Evolutionary conservation across 2,888 invertebrate genomes (phyloP).

Genomic region (Agrotis exclamationis): DNA sequence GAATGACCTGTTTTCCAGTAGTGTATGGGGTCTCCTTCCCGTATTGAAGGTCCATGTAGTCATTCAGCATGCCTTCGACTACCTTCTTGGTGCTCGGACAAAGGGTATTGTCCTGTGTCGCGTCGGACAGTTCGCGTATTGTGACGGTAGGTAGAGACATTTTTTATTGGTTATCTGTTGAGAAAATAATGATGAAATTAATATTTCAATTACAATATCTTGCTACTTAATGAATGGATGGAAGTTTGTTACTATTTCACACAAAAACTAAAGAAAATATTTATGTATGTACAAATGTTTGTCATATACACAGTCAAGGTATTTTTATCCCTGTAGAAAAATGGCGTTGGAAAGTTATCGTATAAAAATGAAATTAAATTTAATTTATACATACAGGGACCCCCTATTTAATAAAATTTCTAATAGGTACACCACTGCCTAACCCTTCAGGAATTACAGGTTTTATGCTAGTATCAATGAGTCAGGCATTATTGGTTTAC

Average conservation of each 20-base stretch:
- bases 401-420: too few relatives aligned
- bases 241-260: too few relatives aligned
- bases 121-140: conserved; percentile 77
- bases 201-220: not conserved
- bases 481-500: not conserved
- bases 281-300: too few relatives aligned
- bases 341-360: too few relatives aligned
- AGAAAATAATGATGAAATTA: not conserved
- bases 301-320: too few relatives aligned
- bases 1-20: conserved; percentile 83
- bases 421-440: not conserved
- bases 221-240: too few relatives aligned
- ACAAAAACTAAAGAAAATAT: too few relatives aligned
- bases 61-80: conserved; percentile 82
- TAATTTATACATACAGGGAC: too few relatives aligned
- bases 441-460: not conserved
- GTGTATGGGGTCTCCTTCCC: conserved; percentile 85
- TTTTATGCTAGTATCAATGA: not conserved
- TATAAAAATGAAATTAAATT: too few relatives aligned
- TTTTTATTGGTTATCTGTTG: conserved; percentile 65
- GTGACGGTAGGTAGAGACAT: conserved; percentile 82
- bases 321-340: too few relatives aligned
- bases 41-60: conserved; percentile 85
- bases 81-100: conserved; percentile 77
- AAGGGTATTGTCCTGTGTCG: conserved; percentile 76